Conservation (phyloP, 2,113 vertebrate species). For the Nannobrachium achirus region DNA sequence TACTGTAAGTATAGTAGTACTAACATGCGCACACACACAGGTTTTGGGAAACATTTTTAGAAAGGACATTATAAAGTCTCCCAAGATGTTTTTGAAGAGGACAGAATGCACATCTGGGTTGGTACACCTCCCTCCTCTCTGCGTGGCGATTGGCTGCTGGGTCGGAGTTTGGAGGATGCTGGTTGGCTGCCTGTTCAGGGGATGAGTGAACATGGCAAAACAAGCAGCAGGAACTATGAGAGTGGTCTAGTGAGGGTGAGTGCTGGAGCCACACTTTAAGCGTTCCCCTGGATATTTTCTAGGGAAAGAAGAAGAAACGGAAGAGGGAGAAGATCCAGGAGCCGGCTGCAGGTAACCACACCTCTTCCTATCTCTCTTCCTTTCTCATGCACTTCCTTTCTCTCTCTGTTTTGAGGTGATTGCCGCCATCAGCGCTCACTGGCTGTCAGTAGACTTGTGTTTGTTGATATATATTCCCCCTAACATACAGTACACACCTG, state of each 20-base stretch:
- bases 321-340: constrained; percentile 99
- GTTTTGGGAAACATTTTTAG: too few relatives aligned
- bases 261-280: constrained; percentile 83
- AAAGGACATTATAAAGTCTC: too few relatives aligned
- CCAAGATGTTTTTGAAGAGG: not conserved
- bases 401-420: not conserved
- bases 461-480: too few relatives aligned
- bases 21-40: too few relatives aligned
- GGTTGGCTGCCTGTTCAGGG: constrained; percentile 71
- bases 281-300: constrained; percentile 79
- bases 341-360: constrained; percentile 88
- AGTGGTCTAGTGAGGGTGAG: constrained; percentile 81
- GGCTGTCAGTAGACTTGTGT: too few relatives aligned
- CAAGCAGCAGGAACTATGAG: constrained; percentile 72
- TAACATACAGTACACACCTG: not conserved
- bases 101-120: not conserved
- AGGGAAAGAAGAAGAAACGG: constrained; percentile 99
- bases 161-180: constrained; percentile 63
- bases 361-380: not conserved
- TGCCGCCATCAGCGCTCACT: too few relatives aligned
- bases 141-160: constrained; percentile 49
- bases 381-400: not conserved
- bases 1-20: too few relatives aligned
- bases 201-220: constrained; percentile 78
- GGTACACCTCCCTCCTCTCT: constrained; percentile 54